These are phyloP conservation scores for Rhinogobio ventralis DNA, from an alignment of 2,797 vertebrate genomes.

Conservation along the genomic window DNA sequence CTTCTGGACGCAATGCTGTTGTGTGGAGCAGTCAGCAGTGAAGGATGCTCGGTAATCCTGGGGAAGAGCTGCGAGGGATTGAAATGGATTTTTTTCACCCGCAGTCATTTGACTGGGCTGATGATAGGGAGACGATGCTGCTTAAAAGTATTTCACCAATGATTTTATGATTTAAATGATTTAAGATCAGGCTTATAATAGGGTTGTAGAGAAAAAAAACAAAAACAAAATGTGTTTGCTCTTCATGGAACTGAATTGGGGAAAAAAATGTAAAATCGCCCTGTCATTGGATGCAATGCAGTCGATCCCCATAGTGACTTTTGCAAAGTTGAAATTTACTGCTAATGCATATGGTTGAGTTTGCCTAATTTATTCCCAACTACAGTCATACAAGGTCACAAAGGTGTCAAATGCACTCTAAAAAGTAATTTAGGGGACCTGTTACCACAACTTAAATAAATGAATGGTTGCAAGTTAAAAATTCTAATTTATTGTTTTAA, in stretches of 20 bases:
- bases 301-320: constrained; percentile 9
- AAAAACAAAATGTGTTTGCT: constrained; percentile 51
- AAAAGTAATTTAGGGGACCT: not conserved
- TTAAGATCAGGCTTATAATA: constrained; percentile 71
- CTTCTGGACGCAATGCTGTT: constrained; percentile 54
- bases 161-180: constrained; percentile 65
- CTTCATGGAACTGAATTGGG: constrained; percentile 39
- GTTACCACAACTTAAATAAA: not conserved
- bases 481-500: not conserved
- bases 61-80: constrained; percentile 71
- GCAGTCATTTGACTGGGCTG: constrained; percentile 73
- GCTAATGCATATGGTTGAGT: constrained; percentile 13
- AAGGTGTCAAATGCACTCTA: not conserved
- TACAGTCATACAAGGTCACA: constrained; percentile 19
- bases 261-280: not conserved
- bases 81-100: constrained; percentile 75
- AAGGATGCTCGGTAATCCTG: constrained; percentile 73
- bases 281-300: constrained; percentile 21
- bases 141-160: constrained; percentile 72
- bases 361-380: not conserved
- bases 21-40: constrained; percentile 69
- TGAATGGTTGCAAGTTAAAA: not conserved
- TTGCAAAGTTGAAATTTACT: constrained; percentile 16
- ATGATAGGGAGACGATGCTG: constrained; percentile 68
- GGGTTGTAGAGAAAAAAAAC: constrained; percentile 66